Evolutionary conservation across 2,888 invertebrate species (phyloP), one percentile per base, ranked within the genome.

Genomic region (Cryptocheilus praepositus): DNA sequence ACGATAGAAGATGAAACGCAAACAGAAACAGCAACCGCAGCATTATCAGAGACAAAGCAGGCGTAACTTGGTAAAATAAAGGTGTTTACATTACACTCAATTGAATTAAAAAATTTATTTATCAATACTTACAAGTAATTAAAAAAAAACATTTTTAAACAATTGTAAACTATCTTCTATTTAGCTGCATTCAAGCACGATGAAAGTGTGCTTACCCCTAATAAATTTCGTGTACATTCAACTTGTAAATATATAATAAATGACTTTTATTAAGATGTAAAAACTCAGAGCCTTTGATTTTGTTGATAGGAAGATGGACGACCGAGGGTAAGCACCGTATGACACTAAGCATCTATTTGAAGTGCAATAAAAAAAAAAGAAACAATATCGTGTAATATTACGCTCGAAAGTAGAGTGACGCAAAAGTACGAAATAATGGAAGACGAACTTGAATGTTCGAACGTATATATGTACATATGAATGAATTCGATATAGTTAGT

Each of bases 71-170:
- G 36, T 36, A 36, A 36, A 36, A 36, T 36, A 36, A 65, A 18
- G 52, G 66, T 3, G 67, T 45, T 56, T 62, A 60, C 55, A 56
- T 36, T 28, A 60, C 71, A 8, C 58, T 61, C 67, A 64, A 60
- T 43, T 64, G 67, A 71, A 45, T 58, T 49, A 65, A 71, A 77
- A 83, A 82, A 77, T 67, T 69, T 81, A 82, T 83, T 83, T 86
- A 83, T 86, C 84, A 79, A 83, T 85, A 81, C 81, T 82, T 83
- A 82, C 74, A 79, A 74, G 76, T 69, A 57, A 75, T 74, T 77
- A 77, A 71, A 80, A 83, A 76, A 78, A 79, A 79, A 68, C 76
- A 86, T 81, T 81, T 80, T 73, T 79, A 80, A 80, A 83, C 82
- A 85, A 83, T 80, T 83, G 79, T 80, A 82, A 81, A 83, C 70